These are phyloP conservation scores for Melanargia galathea DNA, from an alignment of 2,888 invertebrate genomes.

Conservation along the genomic window DNA sequence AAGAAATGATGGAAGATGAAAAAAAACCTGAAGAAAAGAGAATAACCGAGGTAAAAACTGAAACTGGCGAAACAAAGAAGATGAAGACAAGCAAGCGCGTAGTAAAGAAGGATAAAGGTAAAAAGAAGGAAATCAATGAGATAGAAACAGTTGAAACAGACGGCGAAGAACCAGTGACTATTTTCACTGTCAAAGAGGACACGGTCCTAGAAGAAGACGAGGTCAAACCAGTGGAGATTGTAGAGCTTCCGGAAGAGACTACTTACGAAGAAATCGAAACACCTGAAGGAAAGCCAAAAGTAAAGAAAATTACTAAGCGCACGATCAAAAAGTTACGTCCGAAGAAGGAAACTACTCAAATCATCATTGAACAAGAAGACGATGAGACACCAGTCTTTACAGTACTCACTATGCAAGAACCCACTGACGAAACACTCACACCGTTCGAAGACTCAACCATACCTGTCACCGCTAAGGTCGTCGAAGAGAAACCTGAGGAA, in stretches of 20 bases:
- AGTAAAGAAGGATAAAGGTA: conserved; percentile 38
- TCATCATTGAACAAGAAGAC: conserved; percentile 31
- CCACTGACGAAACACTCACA: conserved; percentile 41
- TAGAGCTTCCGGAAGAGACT: conserved; percentile 49
- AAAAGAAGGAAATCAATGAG: conserved; percentile 48
- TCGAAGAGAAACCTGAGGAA: conserved; percentile 41
- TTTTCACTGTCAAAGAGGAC: conserved; percentile 41
- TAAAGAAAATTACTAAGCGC: conserved; percentile 47
- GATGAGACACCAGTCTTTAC: conserved; percentile 33
- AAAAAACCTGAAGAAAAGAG: conserved; percentile 39
- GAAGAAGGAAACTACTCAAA: conserved; percentile 40
- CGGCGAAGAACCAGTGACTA: not conserved
- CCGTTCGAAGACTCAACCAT: conserved; percentile 38
- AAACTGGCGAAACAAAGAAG: conserved; percentile 5
- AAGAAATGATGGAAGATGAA: conserved; percentile 45
- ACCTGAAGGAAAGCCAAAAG: conserved; percentile 48
- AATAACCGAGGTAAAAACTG: conserved; percentile 11
- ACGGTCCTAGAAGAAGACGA: conserved; percentile 45
- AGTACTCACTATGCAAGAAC: conserved; percentile 45
- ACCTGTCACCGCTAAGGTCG: conserved; percentile 10
- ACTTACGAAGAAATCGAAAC: conserved; percentile 54
- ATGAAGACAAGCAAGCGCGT: conserved; percentile 32
- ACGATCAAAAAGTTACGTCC: conserved; percentile 53
- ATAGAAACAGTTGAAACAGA: conserved; percentile 18
- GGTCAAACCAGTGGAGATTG: conserved; percentile 28